Evolutionary conservation across 2,113 vertebrate genomes (phyloP).

Genomic region (Poeciliopsis retropinna): DNA sequence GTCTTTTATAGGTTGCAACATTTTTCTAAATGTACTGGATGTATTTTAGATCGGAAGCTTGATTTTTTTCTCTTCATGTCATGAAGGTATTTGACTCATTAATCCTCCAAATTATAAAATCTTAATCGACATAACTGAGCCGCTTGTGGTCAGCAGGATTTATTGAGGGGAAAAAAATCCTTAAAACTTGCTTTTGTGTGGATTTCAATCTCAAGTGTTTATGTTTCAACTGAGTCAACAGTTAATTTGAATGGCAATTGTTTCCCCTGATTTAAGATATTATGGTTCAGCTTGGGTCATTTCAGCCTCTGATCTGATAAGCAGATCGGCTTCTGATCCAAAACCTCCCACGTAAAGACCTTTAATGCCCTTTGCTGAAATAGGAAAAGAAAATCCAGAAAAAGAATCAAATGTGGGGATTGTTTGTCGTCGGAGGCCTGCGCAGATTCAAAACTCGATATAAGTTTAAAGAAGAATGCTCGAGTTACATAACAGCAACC

Average conservation of each 20-base stretch:
- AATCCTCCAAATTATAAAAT: neutral
- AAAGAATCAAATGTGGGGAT: constrained; percentile 1
- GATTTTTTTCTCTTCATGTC: too few relatives aligned
- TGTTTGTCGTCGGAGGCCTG: constrained; percentile 13
- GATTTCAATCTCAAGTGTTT: neutral
- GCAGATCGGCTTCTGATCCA: constrained; percentile 16
- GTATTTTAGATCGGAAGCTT: constrained; percentile 42
- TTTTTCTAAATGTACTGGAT: constrained; percentile 50
- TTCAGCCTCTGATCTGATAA: constrained; percentile 23
- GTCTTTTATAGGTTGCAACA: constrained; percentile 56
- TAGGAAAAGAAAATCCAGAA: neutral
- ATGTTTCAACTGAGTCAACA: neutral
- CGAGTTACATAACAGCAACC: constrained; percentile 18
- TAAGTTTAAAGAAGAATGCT: constrained; percentile 36
- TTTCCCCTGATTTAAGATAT: constrained; percentile 45
- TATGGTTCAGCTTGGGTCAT: constrained; percentile 7
- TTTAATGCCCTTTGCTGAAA: neutral
- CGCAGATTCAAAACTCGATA: constrained; percentile 16
- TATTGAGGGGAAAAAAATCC: neutral
- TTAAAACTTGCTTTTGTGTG: neutral
- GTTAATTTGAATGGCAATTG: constrained; percentile 5
- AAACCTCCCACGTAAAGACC: constrained; percentile 6
- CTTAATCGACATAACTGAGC: neutral
- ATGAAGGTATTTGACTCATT: neutral
- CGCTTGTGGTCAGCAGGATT: neutral